phyloP scores from a whole-genome alignment of 2,113 vertebrate genomes.

The Percopsis transmontana region DNA sequence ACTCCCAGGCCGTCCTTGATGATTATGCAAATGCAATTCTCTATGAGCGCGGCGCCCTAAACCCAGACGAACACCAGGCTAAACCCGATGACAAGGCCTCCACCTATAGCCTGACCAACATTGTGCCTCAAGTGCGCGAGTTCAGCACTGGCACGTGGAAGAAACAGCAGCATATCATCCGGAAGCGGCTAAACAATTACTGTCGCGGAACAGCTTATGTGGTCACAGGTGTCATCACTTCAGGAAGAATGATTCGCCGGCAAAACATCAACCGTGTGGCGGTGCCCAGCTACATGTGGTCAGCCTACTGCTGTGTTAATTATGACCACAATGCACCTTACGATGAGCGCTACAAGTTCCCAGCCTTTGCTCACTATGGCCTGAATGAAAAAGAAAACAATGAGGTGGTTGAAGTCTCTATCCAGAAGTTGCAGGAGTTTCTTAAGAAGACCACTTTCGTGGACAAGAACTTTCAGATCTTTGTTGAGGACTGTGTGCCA shows the following conservation, averaged over 20 bases:
- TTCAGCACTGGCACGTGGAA: slow-evolving; percentile 71
- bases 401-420: slow-evolving; percentile 60
- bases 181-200: slow-evolving; percentile 74
- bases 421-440: slow-evolving; percentile 67
- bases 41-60: slow-evolving; percentile 68
- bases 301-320: slow-evolving; percentile 70
- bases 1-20: slow-evolving; percentile 69
- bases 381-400: slow-evolving; percentile 66
- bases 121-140: slow-evolving; percentile 63
- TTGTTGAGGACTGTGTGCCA: slow-evolving; percentile 62
- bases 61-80: slow-evolving; percentile 71
- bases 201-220: slow-evolving; percentile 66
- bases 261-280: slow-evolving; percentile 68
- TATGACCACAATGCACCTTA: slow-evolving; percentile 70
- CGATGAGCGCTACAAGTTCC: slow-evolving; percentile 68
- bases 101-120: slow-evolving; percentile 77
- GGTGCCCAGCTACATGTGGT: slow-evolving; percentile 70
- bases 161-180: slow-evolving; percentile 66
- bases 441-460: slow-evolving; percentile 62
- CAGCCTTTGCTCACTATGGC: slow-evolving; percentile 66
- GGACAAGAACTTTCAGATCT: slow-evolving; percentile 71
- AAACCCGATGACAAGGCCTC: slow-evolving; percentile 70
- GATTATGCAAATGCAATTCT: slow-evolving; percentile 68
- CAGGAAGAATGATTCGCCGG: slow-evolving; percentile 65
- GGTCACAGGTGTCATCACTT: slow-evolving; percentile 65